Evolutionary conservation across 2,113 vertebrate genomes (phyloP).

Genomic region (Hucho hucho): DNA sequence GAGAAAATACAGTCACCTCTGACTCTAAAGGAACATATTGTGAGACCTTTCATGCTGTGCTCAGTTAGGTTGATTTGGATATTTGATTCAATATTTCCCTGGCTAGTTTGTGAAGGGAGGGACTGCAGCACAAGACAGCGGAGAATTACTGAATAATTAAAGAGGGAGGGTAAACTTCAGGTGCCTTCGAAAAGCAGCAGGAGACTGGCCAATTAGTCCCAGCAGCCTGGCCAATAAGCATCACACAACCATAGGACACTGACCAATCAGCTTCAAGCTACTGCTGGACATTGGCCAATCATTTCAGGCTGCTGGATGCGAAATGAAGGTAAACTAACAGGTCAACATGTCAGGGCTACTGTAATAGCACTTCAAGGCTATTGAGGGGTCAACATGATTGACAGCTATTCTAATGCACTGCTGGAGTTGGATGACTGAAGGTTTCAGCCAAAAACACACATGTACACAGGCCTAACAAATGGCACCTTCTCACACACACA

Average conservation of each 20-base stretch:
- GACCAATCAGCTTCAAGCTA: neutral
- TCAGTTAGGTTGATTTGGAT: slow-evolving; percentile 56
- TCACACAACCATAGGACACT: slow-evolving; percentile 13
- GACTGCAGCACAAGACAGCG: slow-evolving; percentile 66
- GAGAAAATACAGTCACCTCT: slow-evolving; percentile 9
- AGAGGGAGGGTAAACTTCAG: slow-evolving; percentile 52
- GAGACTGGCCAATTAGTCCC: slow-evolving; percentile 11
- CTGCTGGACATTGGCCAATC: slow-evolving; percentile 9
- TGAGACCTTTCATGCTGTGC: slow-evolving; percentile 48
- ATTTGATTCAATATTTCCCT: slow-evolving; percentile 63
- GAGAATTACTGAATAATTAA: slow-evolving; percentile 71
- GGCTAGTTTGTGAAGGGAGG: slow-evolving; percentile 55
- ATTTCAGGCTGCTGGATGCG: neutral
- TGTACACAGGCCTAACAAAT: neutral
- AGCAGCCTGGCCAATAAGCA: slow-evolving; percentile 14
- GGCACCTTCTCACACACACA: neutral
- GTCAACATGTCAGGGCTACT: neutral
- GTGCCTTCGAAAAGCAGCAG: slow-evolving; percentile 40
- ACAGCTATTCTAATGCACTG: neutral
- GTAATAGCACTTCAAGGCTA: neutral
- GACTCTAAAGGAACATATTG: slow-evolving; percentile 47
- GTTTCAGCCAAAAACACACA: neutral
- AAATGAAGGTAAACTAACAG: neutral
- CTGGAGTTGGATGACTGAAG: neutral
- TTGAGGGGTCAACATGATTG: neutral